Evolutionary conservation across 2,113 vertebrate species (phyloP).

Genomic region (Saguinus imperator): DNA sequence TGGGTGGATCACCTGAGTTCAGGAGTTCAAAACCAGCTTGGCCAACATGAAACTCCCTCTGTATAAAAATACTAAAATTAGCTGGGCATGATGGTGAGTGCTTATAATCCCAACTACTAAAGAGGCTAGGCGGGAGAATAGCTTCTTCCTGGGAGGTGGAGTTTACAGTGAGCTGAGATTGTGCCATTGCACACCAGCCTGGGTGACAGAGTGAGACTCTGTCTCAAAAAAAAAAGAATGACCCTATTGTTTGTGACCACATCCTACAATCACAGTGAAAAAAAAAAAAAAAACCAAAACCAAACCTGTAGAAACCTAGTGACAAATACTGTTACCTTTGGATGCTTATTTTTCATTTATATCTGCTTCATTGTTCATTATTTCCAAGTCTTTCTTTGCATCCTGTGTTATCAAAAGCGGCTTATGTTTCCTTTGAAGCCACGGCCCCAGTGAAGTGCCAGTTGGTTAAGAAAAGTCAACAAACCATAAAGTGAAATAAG

Average conservation of each 20-base stretch:
- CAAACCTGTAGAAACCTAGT: neutral
- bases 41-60: too few relatives aligned
- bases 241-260: neutral
- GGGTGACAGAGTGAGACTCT: too few relatives aligned
- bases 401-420: slow-evolving; percentile 34
- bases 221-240: neutral
- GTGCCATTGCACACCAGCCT: too few relatives aligned
- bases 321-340: neutral
- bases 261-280: neutral
- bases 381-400: slow-evolving; percentile 47
- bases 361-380: neutral
- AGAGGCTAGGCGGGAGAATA: too few relatives aligned
- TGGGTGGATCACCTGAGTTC: too few relatives aligned
- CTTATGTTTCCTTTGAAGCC: slow-evolving; percentile 51
- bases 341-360: slow-evolving; percentile 20
- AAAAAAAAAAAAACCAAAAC: neutral
- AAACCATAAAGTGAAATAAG: slow-evolving; percentile 50
- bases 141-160: too few relatives aligned
- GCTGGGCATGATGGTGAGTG: too few relatives aligned
- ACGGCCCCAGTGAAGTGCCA: neutral
- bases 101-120: too few relatives aligned
- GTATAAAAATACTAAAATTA: too few relatives aligned
- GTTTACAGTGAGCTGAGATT: too few relatives aligned
- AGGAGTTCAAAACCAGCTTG: too few relatives aligned
- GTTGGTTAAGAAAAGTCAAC: slow-evolving; percentile 71